Evolutionary conservation across 2,797 vertebrate genomes (phyloP), one percentile per base, ranked within the genome.

Genomic region (Myiotriccus ornatus): DNA sequence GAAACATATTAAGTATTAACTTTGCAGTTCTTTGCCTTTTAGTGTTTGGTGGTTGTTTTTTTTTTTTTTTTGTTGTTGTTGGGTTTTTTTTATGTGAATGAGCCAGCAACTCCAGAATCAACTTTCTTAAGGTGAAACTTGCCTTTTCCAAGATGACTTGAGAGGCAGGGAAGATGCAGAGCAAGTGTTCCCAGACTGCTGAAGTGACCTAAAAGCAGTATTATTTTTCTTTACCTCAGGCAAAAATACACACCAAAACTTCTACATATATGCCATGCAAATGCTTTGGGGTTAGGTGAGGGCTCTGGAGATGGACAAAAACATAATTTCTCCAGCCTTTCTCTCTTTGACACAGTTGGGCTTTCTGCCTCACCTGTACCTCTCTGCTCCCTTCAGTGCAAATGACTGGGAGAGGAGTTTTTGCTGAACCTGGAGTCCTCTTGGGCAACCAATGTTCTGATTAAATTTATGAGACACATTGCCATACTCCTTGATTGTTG

Each of bases 1-100:
- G 22, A 87, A 94, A 68, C 41, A 57, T 7, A 78, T 34, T 63
- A 92, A 65, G 49, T 53, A 85, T 62, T 82, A 90, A 82, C 37
- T 65, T 95, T 78, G 9, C 18, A 27, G 23, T 43, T 9, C 12
- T 69, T 87, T 2, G 1, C 44, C 57, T 90, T 85, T 56, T 53
- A 11, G 10, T 41, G 41, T n/a, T n/a, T n/a, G n/a, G n/a, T n/a
- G 15, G 41, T 41, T 41, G n/a, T 41, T 15, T 41, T 41, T 16
- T 41, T 41, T 41, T 12, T 39, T 37, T 39, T 39, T 12, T 39
- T 39, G 11, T 39, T 39, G 39, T 39, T 39, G 11, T 39, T 39
- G 14, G 39, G 13, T 39, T 22, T n/a, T 62, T 43, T 62, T 43
- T 32, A 44, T n/a, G 11, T 47, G 22, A 37, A 28, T n/a, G 35